Conservation (phyloP, 2,797 vertebrate genomes). For the Danio jaintianensis region DNA sequence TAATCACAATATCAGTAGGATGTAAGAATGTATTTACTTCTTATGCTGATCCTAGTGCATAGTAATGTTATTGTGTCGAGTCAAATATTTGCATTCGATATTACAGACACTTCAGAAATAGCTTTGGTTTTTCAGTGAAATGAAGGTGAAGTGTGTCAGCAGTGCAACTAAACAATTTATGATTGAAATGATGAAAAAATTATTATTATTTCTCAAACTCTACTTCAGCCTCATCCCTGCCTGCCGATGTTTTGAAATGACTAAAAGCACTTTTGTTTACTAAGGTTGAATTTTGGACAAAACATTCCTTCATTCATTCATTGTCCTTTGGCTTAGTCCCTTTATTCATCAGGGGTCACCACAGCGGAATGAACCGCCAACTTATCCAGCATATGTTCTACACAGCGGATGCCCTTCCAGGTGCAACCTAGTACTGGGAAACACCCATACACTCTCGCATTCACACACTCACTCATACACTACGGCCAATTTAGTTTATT, state of each 20-base stretch:
- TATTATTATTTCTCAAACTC: neutral
- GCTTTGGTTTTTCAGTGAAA: neutral
- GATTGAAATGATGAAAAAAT: neutral
- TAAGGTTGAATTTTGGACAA: neutral
- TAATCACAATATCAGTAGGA: neutral
- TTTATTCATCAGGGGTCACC: too few relatives aligned
- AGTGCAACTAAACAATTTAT: neutral
- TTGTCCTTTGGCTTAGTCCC: too few relatives aligned
- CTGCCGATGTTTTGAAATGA: neutral
- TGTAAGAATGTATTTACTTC: neutral
- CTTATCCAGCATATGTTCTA: too few relatives aligned
- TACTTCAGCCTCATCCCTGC: neutral
- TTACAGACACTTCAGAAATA: neutral
- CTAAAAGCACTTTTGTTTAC: neutral
- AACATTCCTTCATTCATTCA: too few relatives aligned
- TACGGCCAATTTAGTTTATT: too few relatives aligned
- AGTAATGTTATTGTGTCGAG: neutral
- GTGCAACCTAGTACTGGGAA: too few relatives aligned
- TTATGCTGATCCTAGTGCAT: neutral
- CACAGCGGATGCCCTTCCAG: too few relatives aligned
- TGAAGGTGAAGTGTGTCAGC: neutral
- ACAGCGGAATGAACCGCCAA: too few relatives aligned
- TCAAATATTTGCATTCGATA: conserved; percentile 3
- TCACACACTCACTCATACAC: too few relatives aligned
- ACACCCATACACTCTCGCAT: too few relatives aligned